These are phyloP conservation scores for Scomber scombrus DNA, from an alignment of 2,113 vertebrate genomes.

Conservation along the genomic window DNA sequence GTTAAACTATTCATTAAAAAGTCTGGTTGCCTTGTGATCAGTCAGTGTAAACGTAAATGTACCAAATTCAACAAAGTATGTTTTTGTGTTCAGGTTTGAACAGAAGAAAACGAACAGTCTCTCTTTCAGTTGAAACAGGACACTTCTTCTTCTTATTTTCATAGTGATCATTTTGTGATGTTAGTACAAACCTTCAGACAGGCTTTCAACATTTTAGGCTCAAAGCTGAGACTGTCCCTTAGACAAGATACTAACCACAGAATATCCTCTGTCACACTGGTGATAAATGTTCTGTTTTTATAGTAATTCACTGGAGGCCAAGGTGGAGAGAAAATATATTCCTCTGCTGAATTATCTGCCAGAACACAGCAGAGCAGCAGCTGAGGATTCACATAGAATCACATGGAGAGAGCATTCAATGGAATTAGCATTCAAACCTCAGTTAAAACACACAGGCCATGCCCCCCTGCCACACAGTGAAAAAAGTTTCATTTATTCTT, in stretches of 20 bases:
- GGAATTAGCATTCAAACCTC: constrained; percentile 5
- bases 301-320: not conserved
- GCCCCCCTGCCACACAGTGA: not conserved
- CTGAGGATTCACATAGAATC: not conserved
- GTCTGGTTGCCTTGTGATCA: no score
- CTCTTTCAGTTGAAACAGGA: no score
- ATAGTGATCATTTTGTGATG: no score
- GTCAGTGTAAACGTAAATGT: no score
- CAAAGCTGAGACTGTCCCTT: no score
- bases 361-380: not conserved
- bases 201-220: not conserved
- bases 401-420: not conserved
- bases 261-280: not conserved
- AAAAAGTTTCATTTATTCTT: not conserved
- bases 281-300: not conserved
- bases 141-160: no score
- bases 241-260: no score
- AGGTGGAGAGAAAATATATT: not conserved
- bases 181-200: not conserved
- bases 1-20: no score
- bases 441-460: not conserved
- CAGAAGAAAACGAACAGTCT: no score
- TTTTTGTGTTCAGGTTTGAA: no score
- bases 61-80: no score
- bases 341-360: not conserved